phyloP scores from a whole-genome alignment of 2,888 invertebrate genomes.

The Hypsopygia costalis region DNA sequence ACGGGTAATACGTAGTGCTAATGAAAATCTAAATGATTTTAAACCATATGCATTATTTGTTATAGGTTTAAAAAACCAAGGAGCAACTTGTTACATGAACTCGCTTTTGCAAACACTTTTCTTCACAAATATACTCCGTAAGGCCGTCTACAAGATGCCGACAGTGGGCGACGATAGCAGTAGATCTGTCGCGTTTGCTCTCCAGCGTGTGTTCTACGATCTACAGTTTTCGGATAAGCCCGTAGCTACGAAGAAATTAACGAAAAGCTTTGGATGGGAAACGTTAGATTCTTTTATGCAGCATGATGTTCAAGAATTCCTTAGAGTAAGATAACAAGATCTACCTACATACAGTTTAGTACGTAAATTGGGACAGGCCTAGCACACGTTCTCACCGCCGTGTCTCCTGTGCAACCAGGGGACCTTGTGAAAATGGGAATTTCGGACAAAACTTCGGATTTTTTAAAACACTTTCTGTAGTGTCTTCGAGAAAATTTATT shows the following conservation, averaged over 20 bases:
- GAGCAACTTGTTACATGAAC: conserved; percentile 99
- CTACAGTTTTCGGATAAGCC: conserved; percentile 98
- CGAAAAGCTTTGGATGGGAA: conserved; percentile 99
- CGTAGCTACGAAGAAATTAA: conserved; percentile 98
- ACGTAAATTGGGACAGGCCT: no score
- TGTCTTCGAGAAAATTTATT: no score
- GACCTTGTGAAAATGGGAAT: no score
- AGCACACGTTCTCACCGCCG: no score
- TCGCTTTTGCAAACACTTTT: conserved; percentile 98
- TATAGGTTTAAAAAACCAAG: conserved; percentile 97
- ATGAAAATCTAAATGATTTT: no score
- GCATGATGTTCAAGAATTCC: conserved; percentile 96
- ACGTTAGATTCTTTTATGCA: conserved; percentile 99
- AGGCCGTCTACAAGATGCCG: conserved; percentile 99
- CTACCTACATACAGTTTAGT: no score
- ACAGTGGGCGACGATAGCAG: conserved; percentile 98
- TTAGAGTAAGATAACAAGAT: conserved; percentile 76
- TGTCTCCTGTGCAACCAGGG: no score
- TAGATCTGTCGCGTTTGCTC: conserved; percentile 90
- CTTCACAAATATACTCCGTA: conserved; percentile 94
- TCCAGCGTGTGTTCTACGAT: conserved; percentile 99
- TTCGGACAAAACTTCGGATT: no score
- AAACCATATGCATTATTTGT: no score
- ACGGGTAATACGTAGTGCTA: no score
- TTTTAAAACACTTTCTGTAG: no score